A percentile compares a stretch with the other conserved stretches of the same genome.
These are phyloP conservation scores for Hyposmocoma kahamanoa DNA, from an alignment of 1,140 invertebrate genomes.

Conservation along the genomic window DNA sequence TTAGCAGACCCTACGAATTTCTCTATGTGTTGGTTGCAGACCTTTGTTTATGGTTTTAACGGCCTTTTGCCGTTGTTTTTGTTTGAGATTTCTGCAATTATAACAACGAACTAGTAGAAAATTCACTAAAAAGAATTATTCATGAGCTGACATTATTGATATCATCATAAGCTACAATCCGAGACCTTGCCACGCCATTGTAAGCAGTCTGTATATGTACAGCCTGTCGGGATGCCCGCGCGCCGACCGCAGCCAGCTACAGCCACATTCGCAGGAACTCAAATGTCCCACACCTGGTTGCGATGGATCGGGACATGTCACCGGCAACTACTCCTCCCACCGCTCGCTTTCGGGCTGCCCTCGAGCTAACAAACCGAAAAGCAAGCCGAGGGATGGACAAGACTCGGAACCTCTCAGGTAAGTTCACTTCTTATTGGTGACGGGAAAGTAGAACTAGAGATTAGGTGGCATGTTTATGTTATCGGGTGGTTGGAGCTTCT, in stretches of 20 bases:
- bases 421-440: too few species aligned
- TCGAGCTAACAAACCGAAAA: slow-evolving; percentile 93
- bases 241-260: slow-evolving; percentile 92
- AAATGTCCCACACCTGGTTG: slow-evolving; percentile 92
- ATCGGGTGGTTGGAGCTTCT: too few species aligned
- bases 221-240: slow-evolving; percentile 95
- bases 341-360: slow-evolving; percentile 94
- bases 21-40: too few species aligned
- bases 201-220: slow-evolving; percentile 72
- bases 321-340: slow-evolving; percentile 91
- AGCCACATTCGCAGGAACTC: slow-evolving; percentile 85
- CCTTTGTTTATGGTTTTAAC: too few species aligned
- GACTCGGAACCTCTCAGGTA: slow-evolving; percentile 92
- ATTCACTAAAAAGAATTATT: too few species aligned
- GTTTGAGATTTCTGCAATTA: too few species aligned
- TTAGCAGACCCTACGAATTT: too few species aligned
- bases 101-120: too few species aligned
- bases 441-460: too few species aligned
- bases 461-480: too few species aligned
- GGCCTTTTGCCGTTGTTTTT: too few species aligned
- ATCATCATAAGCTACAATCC: slow-evolving; percentile 84
- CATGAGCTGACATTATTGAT: too few species aligned
- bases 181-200: slow-evolving; percentile 82
- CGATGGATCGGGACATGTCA: slow-evolving; percentile 89
- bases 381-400: slow-evolving; percentile 91